phyloP scores from a whole-genome alignment of 2,113 vertebrate genomes.

The Rostratula benghalensis region DNA sequence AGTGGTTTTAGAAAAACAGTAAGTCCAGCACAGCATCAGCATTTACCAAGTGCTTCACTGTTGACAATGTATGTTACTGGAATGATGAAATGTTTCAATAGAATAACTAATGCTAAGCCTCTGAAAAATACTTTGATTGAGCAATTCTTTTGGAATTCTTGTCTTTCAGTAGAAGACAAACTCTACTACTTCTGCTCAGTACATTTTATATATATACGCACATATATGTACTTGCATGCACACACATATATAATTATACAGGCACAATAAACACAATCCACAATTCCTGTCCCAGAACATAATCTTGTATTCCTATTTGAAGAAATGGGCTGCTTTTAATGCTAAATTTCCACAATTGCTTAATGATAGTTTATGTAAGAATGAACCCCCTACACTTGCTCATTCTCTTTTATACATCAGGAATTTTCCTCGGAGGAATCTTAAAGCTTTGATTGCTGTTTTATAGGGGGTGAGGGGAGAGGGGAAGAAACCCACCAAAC shows the following conservation, averaged over 20 bases:
- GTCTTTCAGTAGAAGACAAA: neutral
- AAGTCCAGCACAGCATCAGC: neutral
- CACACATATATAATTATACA: neutral
- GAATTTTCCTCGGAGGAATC: neutral
- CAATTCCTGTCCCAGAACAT: neutral
- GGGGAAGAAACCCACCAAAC: no score
- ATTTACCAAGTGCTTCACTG: neutral
- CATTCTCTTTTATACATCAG: neutral
- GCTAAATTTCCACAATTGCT: neutral
- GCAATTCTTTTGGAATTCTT: neutral
- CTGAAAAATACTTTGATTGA: neutral
- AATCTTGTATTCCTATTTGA: neutral
- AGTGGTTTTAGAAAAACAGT: neutral
- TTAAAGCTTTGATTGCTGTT: neutral
- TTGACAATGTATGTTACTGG: neutral
- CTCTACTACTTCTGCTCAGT: neutral
- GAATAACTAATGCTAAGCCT: neutral
- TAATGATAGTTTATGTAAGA: neutral
- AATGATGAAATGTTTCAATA: neutral
- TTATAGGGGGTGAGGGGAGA: no score
- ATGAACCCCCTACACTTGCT: neutral
- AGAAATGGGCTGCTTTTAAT: neutral
- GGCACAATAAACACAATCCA: neutral
- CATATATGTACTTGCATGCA: accelerated
- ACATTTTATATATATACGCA: neutral